phyloP scores from a whole-genome alignment of 2,113 vertebrate genomes.

The Melanocharis versteri region DNA sequence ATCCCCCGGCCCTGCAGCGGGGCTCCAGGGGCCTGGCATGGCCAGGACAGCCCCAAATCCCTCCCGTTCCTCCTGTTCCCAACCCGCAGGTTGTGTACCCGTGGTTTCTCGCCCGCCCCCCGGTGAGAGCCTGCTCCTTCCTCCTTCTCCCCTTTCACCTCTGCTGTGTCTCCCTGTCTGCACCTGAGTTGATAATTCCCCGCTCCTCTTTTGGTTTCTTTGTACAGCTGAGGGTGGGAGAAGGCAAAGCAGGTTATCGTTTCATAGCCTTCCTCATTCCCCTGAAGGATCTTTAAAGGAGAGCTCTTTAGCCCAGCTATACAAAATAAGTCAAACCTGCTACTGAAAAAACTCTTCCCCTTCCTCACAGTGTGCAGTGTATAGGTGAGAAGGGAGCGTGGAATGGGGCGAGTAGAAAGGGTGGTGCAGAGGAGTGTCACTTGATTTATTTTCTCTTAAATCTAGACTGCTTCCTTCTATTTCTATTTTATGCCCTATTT shows the following conservation, averaged over 20 bases:
- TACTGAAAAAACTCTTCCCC: not conserved
- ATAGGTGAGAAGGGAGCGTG: not conserved
- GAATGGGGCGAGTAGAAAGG: not conserved
- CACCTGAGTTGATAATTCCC: not conserved
- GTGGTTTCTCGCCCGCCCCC: not conserved
- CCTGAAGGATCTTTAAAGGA: not conserved
- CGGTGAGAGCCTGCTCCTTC: not conserved
- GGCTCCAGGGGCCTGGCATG: not conserved
- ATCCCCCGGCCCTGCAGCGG: fast-evolving
- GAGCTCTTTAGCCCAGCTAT: not conserved
- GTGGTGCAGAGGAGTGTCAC: not conserved
- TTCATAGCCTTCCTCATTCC: not conserved
- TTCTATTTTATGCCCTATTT: not conserved
- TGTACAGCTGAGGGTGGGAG: not conserved
- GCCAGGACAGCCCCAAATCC: fast-evolving
- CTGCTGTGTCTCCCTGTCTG: not conserved
- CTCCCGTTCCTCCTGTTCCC: not conserved
- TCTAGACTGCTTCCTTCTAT: not conserved
- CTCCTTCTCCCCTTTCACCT: not conserved
- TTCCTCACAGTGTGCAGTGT: not conserved
- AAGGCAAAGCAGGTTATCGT: not conserved
- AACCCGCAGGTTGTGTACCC: fast-evolving
- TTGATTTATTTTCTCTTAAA: not conserved
- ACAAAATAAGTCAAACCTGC: not conserved
- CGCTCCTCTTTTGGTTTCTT: not conserved